Evolutionary conservation across 23 tunicate species (phyloP).

Genomic region (Trididemnum nubilum): DNA sequence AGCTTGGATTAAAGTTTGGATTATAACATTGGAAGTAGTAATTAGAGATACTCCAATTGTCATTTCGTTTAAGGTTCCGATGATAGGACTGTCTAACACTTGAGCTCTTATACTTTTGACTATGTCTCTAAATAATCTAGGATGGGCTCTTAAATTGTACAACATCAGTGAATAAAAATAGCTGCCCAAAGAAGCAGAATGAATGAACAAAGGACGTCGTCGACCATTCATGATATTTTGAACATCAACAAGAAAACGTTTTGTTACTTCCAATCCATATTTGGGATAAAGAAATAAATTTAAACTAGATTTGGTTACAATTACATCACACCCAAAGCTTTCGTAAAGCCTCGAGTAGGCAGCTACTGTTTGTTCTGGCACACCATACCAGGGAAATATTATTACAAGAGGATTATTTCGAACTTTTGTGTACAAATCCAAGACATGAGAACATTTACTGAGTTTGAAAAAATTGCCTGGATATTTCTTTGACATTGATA

Average conservation of each 20-base stretch:
- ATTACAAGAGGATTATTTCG: conserved; percentile 61
- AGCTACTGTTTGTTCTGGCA: conserved; percentile 32
- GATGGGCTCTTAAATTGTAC: conserved; percentile 37
- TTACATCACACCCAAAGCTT: conserved; percentile 37
- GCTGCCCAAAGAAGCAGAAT: conserved; percentile 78
- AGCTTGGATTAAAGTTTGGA: neutral
- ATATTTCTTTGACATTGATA: too few relatives aligned
- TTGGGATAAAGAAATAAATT: conserved; percentile 65
- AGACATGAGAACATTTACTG: too few relatives aligned
- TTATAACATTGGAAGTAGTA: conserved; percentile 6
- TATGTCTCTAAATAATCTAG: conserved; percentile 28
- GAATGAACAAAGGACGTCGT: conserved; percentile 38
- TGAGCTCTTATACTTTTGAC: conserved; percentile 42
- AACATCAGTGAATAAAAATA: conserved; percentile 82
- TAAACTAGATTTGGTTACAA: conserved; percentile 24
- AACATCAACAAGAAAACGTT: conserved; percentile 22
- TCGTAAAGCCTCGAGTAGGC: conserved; percentile 47
- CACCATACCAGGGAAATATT: conserved; percentile 73
- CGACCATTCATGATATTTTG: neutral
- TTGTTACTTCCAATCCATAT: conserved; percentile 56
- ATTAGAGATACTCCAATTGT: conserved; percentile 70
- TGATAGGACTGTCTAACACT: conserved; percentile 81
- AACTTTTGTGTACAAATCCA: too few relatives aligned
- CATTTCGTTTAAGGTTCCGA: conserved; percentile 86
- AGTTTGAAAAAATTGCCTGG: too few relatives aligned